These are phyloP conservation scores for Sphaeramia orbicularis DNA, from an alignment of 2,797 vertebrate genomes.

Conservation along the genomic window DNA sequence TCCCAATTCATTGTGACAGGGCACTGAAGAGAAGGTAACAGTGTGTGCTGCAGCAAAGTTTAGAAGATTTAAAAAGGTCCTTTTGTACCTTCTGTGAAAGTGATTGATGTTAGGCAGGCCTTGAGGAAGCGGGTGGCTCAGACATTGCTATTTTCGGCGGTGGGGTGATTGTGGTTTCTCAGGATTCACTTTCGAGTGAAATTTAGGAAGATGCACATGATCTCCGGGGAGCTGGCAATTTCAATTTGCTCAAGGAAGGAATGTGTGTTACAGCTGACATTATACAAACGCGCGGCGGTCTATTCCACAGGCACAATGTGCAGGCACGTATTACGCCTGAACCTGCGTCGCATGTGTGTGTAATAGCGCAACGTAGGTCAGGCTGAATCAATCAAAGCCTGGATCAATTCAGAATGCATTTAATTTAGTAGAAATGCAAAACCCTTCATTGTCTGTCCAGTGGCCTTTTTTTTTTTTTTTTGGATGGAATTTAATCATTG, in stretches of 20 bases:
- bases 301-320: slow-evolving; percentile 1
- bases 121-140: slow-evolving; percentile 34
- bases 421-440: slow-evolving; percentile 47
- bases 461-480: slow-evolving; percentile 54
- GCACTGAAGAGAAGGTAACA: slow-evolving; percentile 55
- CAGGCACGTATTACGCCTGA: slow-evolving; percentile 24
- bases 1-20: slow-evolving; percentile 60
- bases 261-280: background rate
- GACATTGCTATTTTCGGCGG: slow-evolving; percentile 41
- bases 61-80: slow-evolving; percentile 67
- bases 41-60: slow-evolving; percentile 62
- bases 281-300: slow-evolving; percentile 28
- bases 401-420: slow-evolving; percentile 60
- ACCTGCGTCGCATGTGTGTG: slow-evolving; percentile 33
- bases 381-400: slow-evolving; percentile 58
- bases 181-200: slow-evolving; percentile 42
- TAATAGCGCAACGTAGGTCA: slow-evolving; percentile 57
- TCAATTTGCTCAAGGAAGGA: slow-evolving; percentile 35
- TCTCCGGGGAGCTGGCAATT: slow-evolving; percentile 34
- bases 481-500: slow-evolving; percentile 60
- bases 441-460: slow-evolving; percentile 46
- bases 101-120: slow-evolving; percentile 67
- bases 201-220: slow-evolving; percentile 25
- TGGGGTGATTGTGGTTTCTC: slow-evolving; percentile 31
- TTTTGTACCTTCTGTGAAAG: slow-evolving; percentile 61